Conservation (phyloP, 2,797 vertebrate species). For the Phrynocephalus forsythii region DNA sequence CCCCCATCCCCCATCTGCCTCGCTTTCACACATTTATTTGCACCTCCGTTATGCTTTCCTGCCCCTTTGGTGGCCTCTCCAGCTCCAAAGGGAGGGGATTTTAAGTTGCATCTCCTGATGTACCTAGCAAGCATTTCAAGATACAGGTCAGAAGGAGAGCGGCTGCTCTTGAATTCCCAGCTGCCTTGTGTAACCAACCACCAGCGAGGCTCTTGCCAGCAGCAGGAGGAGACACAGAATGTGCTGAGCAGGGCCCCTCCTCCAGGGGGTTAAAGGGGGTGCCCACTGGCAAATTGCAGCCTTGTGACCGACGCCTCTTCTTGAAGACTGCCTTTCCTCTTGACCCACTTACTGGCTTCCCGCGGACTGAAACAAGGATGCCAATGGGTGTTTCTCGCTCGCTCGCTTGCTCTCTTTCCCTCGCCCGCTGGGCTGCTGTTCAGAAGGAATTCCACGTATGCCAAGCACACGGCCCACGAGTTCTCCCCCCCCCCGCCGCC, state of each 20-base stretch:
- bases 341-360: neutral
- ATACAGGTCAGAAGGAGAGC: neutral
- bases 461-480: neutral
- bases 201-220: neutral
- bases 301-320: neutral
- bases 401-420: too few relatives aligned
- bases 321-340: neutral
- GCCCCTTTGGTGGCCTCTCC: neutral
- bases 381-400: neutral
- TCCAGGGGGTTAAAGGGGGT: neutral
- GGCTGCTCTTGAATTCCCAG: neutral
- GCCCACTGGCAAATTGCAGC: neutral
- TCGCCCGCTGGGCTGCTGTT: neutral
- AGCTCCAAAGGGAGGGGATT: neutral
- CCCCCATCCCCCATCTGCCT: neutral
- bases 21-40: neutral
- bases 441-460: conserved; percentile 29
- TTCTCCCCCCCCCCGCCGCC: neutral
- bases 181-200: neutral
- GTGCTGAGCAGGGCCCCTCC: neutral
- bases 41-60: neutral
- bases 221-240: neutral
- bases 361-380: neutral
- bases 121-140: neutral
- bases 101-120: neutral